Evolutionary conservation across 1,140 invertebrate species (phyloP).

Genomic region (Pogonognathellus flavescens): DNA sequence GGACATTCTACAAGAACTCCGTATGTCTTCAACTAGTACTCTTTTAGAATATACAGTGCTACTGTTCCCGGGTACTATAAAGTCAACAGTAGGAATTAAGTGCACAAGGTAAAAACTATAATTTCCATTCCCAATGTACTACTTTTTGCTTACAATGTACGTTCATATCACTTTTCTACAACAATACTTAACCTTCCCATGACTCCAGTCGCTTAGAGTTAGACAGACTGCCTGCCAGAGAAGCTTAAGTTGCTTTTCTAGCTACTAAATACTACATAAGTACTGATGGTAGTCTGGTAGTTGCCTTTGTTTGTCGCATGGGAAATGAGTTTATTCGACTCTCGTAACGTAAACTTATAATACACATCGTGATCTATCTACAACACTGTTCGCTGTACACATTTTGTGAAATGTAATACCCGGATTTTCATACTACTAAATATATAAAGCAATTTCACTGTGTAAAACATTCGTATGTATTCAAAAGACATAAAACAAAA

Average conservation of each 20-base stretch:
- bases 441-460: background rate
- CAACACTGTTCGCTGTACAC: too few relatives aligned
- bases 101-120: too few relatives aligned
- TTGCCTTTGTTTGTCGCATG: constrained; percentile 32
- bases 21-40: background rate
- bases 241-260: constrained; percentile 4
- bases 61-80: background rate
- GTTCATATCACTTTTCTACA: background rate
- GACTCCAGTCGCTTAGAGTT: background rate
- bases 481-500: constrained; percentile 19
- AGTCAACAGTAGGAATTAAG: background rate
- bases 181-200: background rate
- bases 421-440: background rate
- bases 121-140: background rate
- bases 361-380: too few relatives aligned
- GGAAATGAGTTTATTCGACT: constrained; percentile 21
- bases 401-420: too few relatives aligned
- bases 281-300: background rate
- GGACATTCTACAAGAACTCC: background rate
- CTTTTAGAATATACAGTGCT: background rate
- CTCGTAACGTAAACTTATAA: too few relatives aligned
- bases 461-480: constrained; percentile 13
- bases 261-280: background rate
- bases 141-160: background rate
- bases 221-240: background rate